A percentile compares a stretch with the other conserved stretches of the same genome.
phyloP scores from a whole-genome alignment of 2,113 vertebrate species.

The Pyrgilauda ruficollis region DNA sequence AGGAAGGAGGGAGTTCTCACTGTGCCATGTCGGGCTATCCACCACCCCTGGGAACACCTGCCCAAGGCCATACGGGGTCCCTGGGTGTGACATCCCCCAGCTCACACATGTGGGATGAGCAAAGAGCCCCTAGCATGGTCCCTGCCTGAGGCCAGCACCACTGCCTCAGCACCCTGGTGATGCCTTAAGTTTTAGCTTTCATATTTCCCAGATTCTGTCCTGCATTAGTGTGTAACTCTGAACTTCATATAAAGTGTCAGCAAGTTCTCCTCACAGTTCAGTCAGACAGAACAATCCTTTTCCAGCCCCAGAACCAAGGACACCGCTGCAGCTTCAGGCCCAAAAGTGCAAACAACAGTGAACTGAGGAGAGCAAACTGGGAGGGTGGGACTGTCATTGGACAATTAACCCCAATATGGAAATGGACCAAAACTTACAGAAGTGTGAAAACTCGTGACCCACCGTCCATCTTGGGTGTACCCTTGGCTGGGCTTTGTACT shows the following conservation, averaged over 20 bases:
- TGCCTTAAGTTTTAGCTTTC: background rate
- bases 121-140: rapidly evolving
- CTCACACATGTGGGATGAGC: rapidly evolving
- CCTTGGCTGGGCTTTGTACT: background rate
- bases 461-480: background rate
- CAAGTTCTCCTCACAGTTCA: background rate
- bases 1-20: background rate
- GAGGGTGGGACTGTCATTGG: background rate
- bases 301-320: background rate
- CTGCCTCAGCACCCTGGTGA: background rate
- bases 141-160: background rate
- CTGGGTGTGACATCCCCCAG: background rate
- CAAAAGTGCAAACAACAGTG: background rate
- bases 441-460: background rate
- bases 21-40: background rate
- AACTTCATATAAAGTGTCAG: background rate
- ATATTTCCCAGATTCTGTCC: background rate
- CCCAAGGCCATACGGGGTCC: rapidly evolving
- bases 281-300: background rate
- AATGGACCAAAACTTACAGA: background rate
- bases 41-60: rapidly evolving
- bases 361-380: background rate
- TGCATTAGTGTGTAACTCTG: background rate
- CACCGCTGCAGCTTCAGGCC: background rate
- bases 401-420: background rate